Percentiles rank a stretch among this genome's conserved stretches.
Evolutionary conservation across 2,113 vertebrate species (phyloP).

Genomic region (Xyliphius kryptos): DNA sequence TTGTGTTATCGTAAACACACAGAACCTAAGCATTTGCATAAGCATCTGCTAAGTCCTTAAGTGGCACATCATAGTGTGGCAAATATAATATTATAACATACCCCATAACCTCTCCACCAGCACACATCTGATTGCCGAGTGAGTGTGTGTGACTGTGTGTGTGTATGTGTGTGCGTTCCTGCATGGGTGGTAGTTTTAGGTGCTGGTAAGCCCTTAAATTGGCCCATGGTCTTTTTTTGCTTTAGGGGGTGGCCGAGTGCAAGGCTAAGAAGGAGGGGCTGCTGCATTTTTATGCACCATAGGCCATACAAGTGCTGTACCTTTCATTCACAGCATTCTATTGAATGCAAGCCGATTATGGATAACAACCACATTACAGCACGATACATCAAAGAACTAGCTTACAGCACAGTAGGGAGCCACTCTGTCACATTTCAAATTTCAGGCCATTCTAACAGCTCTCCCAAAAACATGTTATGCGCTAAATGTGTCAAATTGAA

Average conservation of each 20-base stretch:
- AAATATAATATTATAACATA: slow-evolving; percentile 42
- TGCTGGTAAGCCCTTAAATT: slow-evolving; percentile 20
- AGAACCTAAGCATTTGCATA: slow-evolving; percentile 53
- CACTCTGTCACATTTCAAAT: slow-evolving; percentile 92
- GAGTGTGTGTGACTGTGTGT: background rate
- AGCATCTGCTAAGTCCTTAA: slow-evolving; percentile 48
- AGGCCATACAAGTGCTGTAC: slow-evolving; percentile 76
- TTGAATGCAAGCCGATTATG: slow-evolving; percentile 96
- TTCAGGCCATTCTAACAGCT: slow-evolving; percentile 84
- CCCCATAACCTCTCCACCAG: slow-evolving; percentile 20
- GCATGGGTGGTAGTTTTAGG: slow-evolving; percentile 6
- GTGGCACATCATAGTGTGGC: slow-evolving; percentile 37
- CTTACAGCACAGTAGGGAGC: slow-evolving; percentile 89
- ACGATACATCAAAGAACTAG: slow-evolving; percentile 83
- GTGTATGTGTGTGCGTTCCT: slow-evolving; percentile 13
- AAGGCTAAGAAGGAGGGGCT: slow-evolving; percentile 27
- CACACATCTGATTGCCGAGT: background rate
- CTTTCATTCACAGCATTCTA: slow-evolving; percentile 82
- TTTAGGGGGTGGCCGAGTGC: slow-evolving; percentile 31
- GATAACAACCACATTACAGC: slow-evolving; percentile 93
- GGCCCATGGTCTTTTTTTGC: slow-evolving; percentile 18
- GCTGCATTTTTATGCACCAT: slow-evolving; percentile 54
- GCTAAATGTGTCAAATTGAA: slow-evolving; percentile 93
- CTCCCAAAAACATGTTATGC: slow-evolving; percentile 90
- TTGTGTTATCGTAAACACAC: slow-evolving; percentile 48